Base-by-base conservation (phyloP, 1,140 invertebrate species). In the Drosophila serrata region DNA sequence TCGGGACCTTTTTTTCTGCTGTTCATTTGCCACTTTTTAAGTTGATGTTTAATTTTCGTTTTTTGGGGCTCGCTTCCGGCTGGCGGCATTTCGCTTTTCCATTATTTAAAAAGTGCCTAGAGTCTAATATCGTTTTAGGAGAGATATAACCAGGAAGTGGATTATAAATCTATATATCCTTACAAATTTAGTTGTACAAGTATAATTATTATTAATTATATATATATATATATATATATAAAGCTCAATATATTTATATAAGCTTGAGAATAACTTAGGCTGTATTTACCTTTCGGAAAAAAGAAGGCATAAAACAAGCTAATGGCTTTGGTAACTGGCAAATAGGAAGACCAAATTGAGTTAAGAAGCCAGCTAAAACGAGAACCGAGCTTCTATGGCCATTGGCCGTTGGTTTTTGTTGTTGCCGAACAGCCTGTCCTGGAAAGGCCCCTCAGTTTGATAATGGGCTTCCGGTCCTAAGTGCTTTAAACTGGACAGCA, bases 41-140 rank as follows among this genome's bases (percentile, higher is more conserved):
- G 46, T 67, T 69, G 65, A 69, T 69, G 65, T 69, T 69, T 69
- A 67, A 69, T 67, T 67, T 69, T 67, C 45, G 61, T 65, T 65
- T 48, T 65, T 65, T 48, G 35, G 59, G 43, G 64, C 29, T 43
- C 19, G 15, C 64, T 68, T 69, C 65, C 65, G 65, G 65, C 46
- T 42, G 13, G 61, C 31, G 9, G 60, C 60, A 61, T 53, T 53
- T 65, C 29, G 3, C 22, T 63, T 46, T 63, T 46, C 35, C 35
- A 39, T 48, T 46, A 37, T 49, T 40, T 11, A 27, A 15, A 45
- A 24, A 15, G 12, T 2, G 3, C 15, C 48, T 12, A 67, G 12
- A 35, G 31, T 53, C 49, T 22, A 35, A 53, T 53, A 53, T 35
- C 51, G n/a, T n/a, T n/a, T n/a, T n/a, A n/a, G n/a, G n/a, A 5